Evolutionary conservation across 1,140 invertebrate genomes (phyloP).

Genomic region (Grapholita molesta): DNA sequence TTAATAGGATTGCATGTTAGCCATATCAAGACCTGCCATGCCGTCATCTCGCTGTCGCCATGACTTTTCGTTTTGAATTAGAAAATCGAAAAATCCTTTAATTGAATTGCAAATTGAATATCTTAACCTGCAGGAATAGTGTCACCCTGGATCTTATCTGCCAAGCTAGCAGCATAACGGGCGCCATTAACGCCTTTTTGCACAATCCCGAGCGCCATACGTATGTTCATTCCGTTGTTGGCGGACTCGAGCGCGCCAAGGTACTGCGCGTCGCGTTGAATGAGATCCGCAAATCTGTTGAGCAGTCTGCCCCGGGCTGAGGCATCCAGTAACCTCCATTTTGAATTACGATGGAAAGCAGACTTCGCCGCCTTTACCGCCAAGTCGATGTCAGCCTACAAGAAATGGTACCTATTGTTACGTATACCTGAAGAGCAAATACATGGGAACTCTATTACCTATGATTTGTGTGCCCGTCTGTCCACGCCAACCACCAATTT

Average conservation of each 20-base stretch:
- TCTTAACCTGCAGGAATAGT: constrained; percentile 60
- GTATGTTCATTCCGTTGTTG: constrained; percentile 87
- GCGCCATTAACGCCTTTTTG: constrained; percentile 75
- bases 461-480: too few species aligned
- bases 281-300: constrained; percentile 83
- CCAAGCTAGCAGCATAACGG: constrained; percentile 86
- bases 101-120: constrained; percentile 38
- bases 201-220: constrained; percentile 74
- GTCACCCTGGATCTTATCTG: constrained; percentile 85
- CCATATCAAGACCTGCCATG: too few species aligned
- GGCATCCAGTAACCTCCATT: constrained; percentile 87
- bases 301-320: constrained; percentile 79
- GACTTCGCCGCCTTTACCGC: constrained; percentile 89
- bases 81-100: too few species aligned
- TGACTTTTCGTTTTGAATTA: too few species aligned
- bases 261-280: constrained; percentile 83
- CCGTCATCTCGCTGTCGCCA: too few species aligned
- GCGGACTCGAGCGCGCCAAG: constrained; percentile 84
- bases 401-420: too few species aligned
- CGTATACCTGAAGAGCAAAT: too few species aligned
- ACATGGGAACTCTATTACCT: too few species aligned
- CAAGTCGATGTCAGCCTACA: constrained; percentile 85
- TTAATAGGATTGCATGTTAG: too few species aligned
- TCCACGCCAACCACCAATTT: too few species aligned
- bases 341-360: constrained; percentile 85